Conservation (phyloP, 1,140 invertebrate species). For the Ctenoplectra terminalis region DNA sequence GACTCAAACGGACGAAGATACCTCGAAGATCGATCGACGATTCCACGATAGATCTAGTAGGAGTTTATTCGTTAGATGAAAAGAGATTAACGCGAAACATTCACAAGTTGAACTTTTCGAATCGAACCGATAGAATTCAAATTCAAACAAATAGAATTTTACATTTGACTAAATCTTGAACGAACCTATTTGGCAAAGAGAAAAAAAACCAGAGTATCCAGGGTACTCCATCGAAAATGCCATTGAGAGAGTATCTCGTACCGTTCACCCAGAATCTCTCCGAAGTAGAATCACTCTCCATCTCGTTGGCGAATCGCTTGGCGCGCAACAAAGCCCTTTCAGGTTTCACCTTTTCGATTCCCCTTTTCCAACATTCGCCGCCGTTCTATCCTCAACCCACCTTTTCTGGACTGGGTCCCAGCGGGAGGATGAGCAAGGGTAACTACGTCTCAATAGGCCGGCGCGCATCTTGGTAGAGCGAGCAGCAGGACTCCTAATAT, state of each 20-base stretch:
- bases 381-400: not conserved
- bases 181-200: too few relatives aligned
- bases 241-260: too few relatives aligned
- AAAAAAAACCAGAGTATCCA: too few relatives aligned
- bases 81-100: too few relatives aligned
- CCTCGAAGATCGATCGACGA: not conserved
- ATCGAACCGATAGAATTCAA: too few relatives aligned
- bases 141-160: too few relatives aligned
- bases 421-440: slow-evolving; percentile 62
- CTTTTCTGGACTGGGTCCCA: slow-evolving; percentile 29
- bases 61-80: too few relatives aligned
- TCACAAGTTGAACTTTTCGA: too few relatives aligned
- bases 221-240: too few relatives aligned
- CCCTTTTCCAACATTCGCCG: not conserved
- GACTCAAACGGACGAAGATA: not conserved
- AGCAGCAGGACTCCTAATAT: slow-evolving; percentile 62
- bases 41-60: not conserved
- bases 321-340: slow-evolving; percentile 11
- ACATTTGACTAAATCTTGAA: too few relatives aligned
- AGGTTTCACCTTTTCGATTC: slow-evolving; percentile 30
- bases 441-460: slow-evolving; percentile 69
- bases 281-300: slow-evolving; percentile 11
- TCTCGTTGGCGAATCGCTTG: slow-evolving; percentile 9
- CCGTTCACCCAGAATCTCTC: not conserved
- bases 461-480: slow-evolving; percentile 56